Conservation (phyloP, 2,113 vertebrate genomes). For the Serinus canaria region DNA sequence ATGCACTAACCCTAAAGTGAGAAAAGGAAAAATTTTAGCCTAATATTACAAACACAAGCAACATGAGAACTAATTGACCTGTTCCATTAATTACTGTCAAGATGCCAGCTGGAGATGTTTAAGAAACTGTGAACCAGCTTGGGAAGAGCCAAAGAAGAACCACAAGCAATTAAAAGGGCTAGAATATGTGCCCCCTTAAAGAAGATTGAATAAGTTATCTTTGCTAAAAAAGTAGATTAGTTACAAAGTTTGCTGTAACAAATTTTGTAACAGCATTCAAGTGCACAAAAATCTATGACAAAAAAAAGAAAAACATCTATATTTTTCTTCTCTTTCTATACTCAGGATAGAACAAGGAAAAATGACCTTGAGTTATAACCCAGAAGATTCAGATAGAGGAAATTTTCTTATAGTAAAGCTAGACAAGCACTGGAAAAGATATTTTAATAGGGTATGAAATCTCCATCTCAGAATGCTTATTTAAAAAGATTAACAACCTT, state of each 20-base stretch:
- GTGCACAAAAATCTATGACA: background rate
- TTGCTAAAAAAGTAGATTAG: background rate
- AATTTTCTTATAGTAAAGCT: background rate
- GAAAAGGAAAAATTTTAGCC: background rate
- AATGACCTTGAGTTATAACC: background rate
- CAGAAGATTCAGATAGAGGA: background rate
- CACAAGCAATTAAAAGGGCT: background rate
- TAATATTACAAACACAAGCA: background rate
- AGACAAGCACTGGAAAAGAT: background rate
- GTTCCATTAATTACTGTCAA: background rate
- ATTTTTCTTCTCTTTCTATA: background rate
- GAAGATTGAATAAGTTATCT: background rate
- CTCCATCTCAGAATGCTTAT: background rate
- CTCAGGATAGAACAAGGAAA: background rate
- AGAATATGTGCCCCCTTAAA: background rate
- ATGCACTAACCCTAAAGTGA: background rate
- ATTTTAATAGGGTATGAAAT: background rate
- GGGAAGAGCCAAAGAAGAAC: background rate
- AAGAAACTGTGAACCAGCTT: background rate
- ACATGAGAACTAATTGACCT: background rate
- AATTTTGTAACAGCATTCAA: background rate
- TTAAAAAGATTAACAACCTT: background rate
- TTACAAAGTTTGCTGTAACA: too few species aligned
- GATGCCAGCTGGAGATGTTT: background rate
- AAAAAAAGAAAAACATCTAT: background rate